Evolutionary conservation across 2,888 invertebrate genomes (phyloP).

Genomic region (Apamea sordens): DNA sequence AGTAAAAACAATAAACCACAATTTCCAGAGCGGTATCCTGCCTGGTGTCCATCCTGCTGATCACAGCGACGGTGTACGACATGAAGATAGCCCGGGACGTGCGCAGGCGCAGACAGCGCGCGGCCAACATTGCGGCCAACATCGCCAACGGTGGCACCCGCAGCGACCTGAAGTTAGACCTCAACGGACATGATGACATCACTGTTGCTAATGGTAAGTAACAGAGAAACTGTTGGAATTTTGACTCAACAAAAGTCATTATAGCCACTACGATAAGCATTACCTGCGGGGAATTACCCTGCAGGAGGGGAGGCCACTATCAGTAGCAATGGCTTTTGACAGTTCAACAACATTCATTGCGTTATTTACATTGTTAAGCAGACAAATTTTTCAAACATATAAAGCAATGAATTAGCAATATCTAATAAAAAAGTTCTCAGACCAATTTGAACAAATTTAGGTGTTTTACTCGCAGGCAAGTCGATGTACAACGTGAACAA

Average conservation of each 20-base stretch:
- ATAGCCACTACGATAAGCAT: too few relatives aligned
- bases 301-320: too few relatives aligned
- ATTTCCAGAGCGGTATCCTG: slow-evolving; percentile 79
- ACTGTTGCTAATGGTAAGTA: slow-evolving; percentile 78
- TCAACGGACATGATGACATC: slow-evolving; percentile 84
- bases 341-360: too few relatives aligned
- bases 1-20: not conserved
- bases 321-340: too few relatives aligned
- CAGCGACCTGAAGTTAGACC: slow-evolving; percentile 84
- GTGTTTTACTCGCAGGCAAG: slow-evolving; percentile 79
- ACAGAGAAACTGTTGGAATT: not conserved
- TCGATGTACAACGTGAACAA: slow-evolving; percentile 89
- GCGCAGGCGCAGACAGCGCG: slow-evolving; percentile 80
- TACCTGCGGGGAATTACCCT: too few relatives aligned
- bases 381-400: too few relatives aligned
- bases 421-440: too few relatives aligned
- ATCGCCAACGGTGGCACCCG: slow-evolving; percentile 70
- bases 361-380: too few relatives aligned
- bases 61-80: slow-evolving; percentile 93
- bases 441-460: not conserved
- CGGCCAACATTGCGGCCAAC: slow-evolving; percentile 82
- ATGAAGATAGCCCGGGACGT: slow-evolving; percentile 86
- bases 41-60: slow-evolving; percentile 88
- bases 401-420: too few relatives aligned
- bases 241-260: too few relatives aligned